Evolutionary conservation across 37 sponge, comb jelly and placozoan species (phyloP), one percentile per base, ranked within the genome.

Genomic region (Eunapius fragilis): DNA sequence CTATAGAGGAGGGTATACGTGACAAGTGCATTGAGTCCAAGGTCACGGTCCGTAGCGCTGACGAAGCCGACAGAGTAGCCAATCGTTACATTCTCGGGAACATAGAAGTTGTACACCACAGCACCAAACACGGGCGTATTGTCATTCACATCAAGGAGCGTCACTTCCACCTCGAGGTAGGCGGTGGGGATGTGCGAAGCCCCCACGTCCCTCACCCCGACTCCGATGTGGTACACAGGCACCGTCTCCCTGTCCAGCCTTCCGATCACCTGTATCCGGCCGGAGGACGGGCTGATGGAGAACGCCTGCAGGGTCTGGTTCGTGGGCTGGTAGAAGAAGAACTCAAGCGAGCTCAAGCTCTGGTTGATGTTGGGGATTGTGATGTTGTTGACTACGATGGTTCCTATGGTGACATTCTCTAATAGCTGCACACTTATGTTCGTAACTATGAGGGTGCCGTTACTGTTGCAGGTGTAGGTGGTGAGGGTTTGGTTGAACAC

Each of bases 71-170:
- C 72, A 31, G 32, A 17, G 14, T 79, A 80, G 25, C 69, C 73
- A 3, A 87, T 35, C 58, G 76, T 37, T 5, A 28, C 69, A 68
- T 72, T 70, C 37, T 93, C 94, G 32, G 91, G 84, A 17, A 91
- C 76, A 35, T 37, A 69, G 28, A 70, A 26, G 30, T n/a, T 80
- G 75, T 82, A 87, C 3, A 31, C n/a, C 0, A 38, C 76, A 28
- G 69, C n/a, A 22, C 13, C n/a, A 58, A 95, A 89, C 50, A 58
- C 28, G 35, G 95, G 95, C 26, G 88, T 68, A 32, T 88, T 68
- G 78, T 89, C 90, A 69, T 95, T 95, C 45, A 87, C 79, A 74
- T 87, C 89, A 9, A 78, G 34, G n/a, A 95, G 83, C 24, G 34
- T 33, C 27, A 95, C 72, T 0, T 32, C 25, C 25, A 95, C 76